A percentile compares a stretch with the other conserved stretches of the same genome.
Conservation (phyloP, 2,888 invertebrate species). For the Notodromas monacha region DNA sequence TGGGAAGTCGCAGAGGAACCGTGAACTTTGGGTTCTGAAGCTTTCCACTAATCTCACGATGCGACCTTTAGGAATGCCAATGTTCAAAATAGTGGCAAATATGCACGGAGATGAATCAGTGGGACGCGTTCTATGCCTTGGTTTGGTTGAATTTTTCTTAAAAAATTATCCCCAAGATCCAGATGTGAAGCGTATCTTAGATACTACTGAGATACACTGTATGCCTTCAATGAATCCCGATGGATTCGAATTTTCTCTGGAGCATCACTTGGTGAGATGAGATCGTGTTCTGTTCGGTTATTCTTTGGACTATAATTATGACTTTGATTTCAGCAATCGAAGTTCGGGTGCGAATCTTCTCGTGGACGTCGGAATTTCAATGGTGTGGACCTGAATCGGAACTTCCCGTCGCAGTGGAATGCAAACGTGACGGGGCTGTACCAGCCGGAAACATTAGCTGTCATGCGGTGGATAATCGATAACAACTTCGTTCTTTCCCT, state of each 20-base stretch:
- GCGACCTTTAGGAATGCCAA: conserved; percentile 40
- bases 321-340: not conserved
- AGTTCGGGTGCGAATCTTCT: not conserved
- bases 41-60: not conserved
- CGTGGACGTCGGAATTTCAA: conserved; percentile 30
- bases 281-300: no score
- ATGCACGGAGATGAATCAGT: conserved; percentile 94
- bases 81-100: conserved; percentile 87
- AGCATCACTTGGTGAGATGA: no score
- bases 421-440: not conserved
- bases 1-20: conserved; percentile 1
- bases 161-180: conserved; percentile 46
- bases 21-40: not conserved
- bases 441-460: conserved; percentile 39
- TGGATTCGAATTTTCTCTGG: conserved; percentile 67
- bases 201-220: conserved; percentile 80
- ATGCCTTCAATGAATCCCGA: conserved; percentile 98
- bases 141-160: conserved; percentile 52
- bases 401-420: conserved; percentile 82
- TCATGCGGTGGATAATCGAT: conserved; percentile 38
- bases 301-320: no score
- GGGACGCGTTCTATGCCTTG: conserved; percentile 66
- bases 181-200: conserved; percentile 58
- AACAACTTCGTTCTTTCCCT: conserved; percentile 50
- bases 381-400: conserved; percentile 66